phyloP scores from a whole-genome alignment of 2,113 vertebrate genomes.

The Oriolus oriolus region DNA sequence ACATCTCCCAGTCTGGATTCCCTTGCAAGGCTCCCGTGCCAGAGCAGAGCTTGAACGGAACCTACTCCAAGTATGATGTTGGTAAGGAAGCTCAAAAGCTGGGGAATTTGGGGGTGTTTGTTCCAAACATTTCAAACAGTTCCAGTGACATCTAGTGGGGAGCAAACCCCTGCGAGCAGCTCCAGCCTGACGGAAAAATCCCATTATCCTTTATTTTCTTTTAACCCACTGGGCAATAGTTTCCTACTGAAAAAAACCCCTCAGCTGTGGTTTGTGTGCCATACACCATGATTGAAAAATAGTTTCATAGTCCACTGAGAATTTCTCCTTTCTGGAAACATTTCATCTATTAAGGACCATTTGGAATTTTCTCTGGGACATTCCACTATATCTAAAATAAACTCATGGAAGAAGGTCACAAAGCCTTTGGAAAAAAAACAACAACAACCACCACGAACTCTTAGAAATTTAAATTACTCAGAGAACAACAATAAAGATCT shows the following conservation, averaged over 20 bases:
- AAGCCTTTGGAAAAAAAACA: not conserved
- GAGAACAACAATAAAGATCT: slow-evolving; percentile 11
- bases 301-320: slow-evolving; percentile 46
- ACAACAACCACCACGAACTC: not conserved
- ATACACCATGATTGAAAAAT: slow-evolving; percentile 60
- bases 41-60: not conserved
- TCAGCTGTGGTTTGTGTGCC: slow-evolving; percentile 40
- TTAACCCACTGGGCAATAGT: slow-evolving; percentile 59
- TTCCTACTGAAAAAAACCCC: slow-evolving; percentile 39
- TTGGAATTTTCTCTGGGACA: slow-evolving; percentile 64
- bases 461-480: slow-evolving; percentile 5
- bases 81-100: not conserved
- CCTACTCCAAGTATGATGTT: not conserved
- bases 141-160: slow-evolving; percentile 70
- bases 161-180: not conserved
- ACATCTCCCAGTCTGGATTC: not conserved
- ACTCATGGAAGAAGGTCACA: slow-evolving; percentile 25
- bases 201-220: slow-evolving; percentile 59
- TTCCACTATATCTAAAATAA: slow-evolving; percentile 49
- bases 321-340: slow-evolving; percentile 60
- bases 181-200: slow-evolving; percentile 45
- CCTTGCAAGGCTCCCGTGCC: not conserved
- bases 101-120: slow-evolving; percentile 41
- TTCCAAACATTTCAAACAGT: slow-evolving; percentile 63
- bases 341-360: slow-evolving; percentile 58